phyloP scores from a whole-genome alignment of 2,888 invertebrate genomes.

The Lochmaea capreae region DNA sequence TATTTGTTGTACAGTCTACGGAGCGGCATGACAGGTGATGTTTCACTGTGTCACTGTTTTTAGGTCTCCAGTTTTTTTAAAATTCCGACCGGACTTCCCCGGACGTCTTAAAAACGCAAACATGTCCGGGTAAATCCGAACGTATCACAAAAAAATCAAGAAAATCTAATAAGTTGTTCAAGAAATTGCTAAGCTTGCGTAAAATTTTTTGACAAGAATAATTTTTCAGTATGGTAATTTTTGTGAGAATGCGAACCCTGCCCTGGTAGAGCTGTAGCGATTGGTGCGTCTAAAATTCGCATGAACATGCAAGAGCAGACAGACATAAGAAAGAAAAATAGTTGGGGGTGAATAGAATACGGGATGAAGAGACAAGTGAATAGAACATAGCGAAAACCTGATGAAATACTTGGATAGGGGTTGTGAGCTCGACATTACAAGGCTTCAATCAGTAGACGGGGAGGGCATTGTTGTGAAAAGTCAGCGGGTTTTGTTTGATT shows the following conservation, averaged over 20 bases:
- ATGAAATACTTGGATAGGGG: slow-evolving; percentile 55
- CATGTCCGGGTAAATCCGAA: too few relatives aligned
- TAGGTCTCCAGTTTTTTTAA: too few relatives aligned
- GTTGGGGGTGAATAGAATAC: slow-evolving; percentile 48
- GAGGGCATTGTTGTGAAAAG: slow-evolving; percentile 64
- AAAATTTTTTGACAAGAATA: too few relatives aligned
- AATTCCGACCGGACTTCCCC: too few relatives aligned
- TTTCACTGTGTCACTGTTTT: too few relatives aligned
- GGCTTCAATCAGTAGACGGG: slow-evolving; percentile 62
- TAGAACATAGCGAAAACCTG: slow-evolving; percentile 49
- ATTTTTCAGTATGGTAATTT: background rate
- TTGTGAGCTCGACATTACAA: slow-evolving; percentile 59
- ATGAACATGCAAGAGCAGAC: slow-evolving; percentile 36
- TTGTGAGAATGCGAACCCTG: background rate
- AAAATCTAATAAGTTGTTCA: too few relatives aligned
- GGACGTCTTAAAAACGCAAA: too few relatives aligned
- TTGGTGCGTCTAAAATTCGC: slow-evolving; percentile 44
- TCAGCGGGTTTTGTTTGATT: slow-evolving; percentile 66
- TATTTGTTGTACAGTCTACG: too few relatives aligned
- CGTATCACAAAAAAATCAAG: too few relatives aligned
- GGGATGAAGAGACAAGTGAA: slow-evolving; percentile 48
- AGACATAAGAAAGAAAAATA: slow-evolving; percentile 48
- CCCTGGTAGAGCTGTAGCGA: background rate
- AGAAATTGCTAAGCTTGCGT: too few relatives aligned
- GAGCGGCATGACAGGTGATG: too few relatives aligned